phyloP scores from a whole-genome alignment of 2,888 invertebrate genomes.

The Microctonus aethiopoides region DNA sequence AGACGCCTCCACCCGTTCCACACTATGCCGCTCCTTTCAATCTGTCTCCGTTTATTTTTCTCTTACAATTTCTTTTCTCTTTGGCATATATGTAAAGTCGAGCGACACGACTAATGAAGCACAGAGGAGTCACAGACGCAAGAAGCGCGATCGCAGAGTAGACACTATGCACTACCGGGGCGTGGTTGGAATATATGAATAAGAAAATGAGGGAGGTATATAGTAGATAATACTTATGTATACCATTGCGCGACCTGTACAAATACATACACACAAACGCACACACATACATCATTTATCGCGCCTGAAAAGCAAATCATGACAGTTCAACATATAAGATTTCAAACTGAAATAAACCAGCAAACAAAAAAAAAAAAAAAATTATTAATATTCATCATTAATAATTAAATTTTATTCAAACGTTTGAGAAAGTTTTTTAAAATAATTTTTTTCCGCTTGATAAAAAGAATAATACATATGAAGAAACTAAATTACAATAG shows the following conservation, averaged over 20 bases:
- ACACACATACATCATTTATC: constrained; percentile 28
- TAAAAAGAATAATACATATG: constrained; percentile 3
- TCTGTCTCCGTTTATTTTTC: background rate
- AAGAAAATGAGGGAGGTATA: constrained; percentile 48
- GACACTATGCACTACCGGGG: constrained; percentile 55
- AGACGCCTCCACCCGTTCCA: constrained; percentile 23
- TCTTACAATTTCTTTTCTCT: constrained; percentile 10
- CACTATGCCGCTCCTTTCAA: constrained; percentile 17
- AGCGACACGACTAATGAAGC: constrained; percentile 53
- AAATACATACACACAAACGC: too few relatives aligned
- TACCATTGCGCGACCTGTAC: constrained; percentile 30
- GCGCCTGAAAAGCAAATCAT: constrained; percentile 25
- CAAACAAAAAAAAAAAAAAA: background rate
- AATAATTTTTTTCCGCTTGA: background rate
- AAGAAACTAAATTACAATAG: constrained; percentile 7
- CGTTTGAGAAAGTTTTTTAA: too few relatives aligned
- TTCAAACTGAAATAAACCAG: background rate
- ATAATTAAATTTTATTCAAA: background rate
- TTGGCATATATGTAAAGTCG: constrained; percentile 28
- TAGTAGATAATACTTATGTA: background rate
- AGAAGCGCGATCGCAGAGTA: constrained; percentile 44
- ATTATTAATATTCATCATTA: background rate
- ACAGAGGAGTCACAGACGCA: constrained; percentile 55
- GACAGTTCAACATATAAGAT: constrained; percentile 13
- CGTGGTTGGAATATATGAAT: constrained; percentile 61